These are phyloP conservation scores for Eilema griseolum DNA, from an alignment of 2,888 invertebrate genomes.

Conservation along the genomic window DNA sequence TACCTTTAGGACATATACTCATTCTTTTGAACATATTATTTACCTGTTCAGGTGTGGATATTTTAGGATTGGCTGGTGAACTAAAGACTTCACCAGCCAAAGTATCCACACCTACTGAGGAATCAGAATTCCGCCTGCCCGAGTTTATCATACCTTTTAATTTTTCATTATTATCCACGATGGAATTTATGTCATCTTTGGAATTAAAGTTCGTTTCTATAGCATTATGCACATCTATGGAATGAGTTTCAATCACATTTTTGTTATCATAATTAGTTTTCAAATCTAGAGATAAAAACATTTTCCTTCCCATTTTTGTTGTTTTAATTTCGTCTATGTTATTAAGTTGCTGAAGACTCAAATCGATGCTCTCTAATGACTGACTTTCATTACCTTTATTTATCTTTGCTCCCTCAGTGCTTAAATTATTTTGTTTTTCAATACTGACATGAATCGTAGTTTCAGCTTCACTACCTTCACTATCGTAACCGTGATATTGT, in stretches of 20 bases:
- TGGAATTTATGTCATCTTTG: slow-evolving; percentile 23
- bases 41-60: slow-evolving; percentile 61
- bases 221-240: slow-evolving; percentile 45
- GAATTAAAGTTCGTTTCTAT: slow-evolving; percentile 30
- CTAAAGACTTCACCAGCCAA: too few relatives aligned
- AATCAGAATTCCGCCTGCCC: slow-evolving; percentile 69
- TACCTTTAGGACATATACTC: slow-evolving; percentile 54
- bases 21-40: slow-evolving; percentile 69
- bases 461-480: slow-evolving; percentile 83
- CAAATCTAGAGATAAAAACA: slow-evolving; percentile 70
- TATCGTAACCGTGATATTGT: slow-evolving; percentile 85
- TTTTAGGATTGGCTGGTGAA: slow-evolving; percentile 47
- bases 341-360: slow-evolving; percentile 29
- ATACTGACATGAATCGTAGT: slow-evolving; percentile 82
- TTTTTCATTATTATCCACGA: slow-evolving; percentile 27
- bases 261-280: slow-evolving; percentile 63
- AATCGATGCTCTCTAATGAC: slow-evolving; percentile 31
- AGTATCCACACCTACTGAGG: too few relatives aligned
- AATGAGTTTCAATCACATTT: slow-evolving; percentile 43
- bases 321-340: slow-evolving; percentile 20
- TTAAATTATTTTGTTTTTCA: slow-evolving; percentile 66
- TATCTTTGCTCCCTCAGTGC: slow-evolving; percentile 42
- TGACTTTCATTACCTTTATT: slow-evolving; percentile 38
- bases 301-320: slow-evolving; percentile 58
- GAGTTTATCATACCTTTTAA: slow-evolving; percentile 23